These are phyloP conservation scores for Rhizomys pruinosus DNA, from an alignment of 2,113 vertebrate species.

Conservation along the genomic window DNA sequence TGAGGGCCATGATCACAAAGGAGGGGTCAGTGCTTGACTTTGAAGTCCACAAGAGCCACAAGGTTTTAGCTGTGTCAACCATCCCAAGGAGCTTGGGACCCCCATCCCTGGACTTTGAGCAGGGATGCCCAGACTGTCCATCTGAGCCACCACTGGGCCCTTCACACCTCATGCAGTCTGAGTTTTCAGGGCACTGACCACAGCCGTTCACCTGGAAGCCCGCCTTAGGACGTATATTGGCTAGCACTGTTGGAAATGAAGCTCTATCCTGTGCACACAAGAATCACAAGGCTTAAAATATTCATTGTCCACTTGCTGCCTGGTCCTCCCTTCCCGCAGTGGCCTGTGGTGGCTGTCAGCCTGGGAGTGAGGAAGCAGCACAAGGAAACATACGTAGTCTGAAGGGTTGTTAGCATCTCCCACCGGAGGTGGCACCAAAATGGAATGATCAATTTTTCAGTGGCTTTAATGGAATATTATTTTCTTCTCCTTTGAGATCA, in stretches of 20 bases:
- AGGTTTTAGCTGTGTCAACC: no score
- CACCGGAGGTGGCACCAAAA: fast-evolving
- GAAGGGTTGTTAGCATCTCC: fast-evolving
- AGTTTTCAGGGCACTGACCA: fast-evolving
- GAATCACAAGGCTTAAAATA: fast-evolving
- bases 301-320: fast-evolving
- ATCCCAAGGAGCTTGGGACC: background rate
- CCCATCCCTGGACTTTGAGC: fast-evolving
- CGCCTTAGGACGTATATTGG: background rate
- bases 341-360: fast-evolving
- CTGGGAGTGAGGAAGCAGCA: background rate
- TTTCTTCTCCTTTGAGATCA: slow-evolving; percentile 29
- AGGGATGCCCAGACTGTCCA: background rate
- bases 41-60: background rate
- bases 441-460: background rate
- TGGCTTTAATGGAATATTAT: background rate
- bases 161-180: fast-evolving
- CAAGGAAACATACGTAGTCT: fast-evolving
- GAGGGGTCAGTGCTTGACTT: fast-evolving
- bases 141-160: background rate
- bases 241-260: background rate
- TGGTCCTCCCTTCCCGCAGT: fast-evolving
- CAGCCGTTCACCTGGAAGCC: no score
- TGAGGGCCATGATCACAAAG: fast-evolving
- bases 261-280: background rate